Evolutionary conservation across 1,140 invertebrate genomes (phyloP), one percentile per base, ranked within the genome.

Genomic region (Halictus rubicundus): DNA sequence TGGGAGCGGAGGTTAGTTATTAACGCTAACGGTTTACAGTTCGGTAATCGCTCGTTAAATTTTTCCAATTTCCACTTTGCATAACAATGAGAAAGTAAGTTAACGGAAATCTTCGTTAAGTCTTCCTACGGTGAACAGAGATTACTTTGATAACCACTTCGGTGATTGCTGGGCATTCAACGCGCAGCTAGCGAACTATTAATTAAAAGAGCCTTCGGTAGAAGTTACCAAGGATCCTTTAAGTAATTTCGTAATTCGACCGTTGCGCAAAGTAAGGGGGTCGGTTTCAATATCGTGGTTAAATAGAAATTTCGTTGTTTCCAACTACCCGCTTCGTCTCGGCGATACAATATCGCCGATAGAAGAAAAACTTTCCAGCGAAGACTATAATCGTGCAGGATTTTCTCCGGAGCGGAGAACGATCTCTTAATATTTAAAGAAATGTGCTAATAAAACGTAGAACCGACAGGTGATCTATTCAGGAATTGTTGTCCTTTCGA

Each of bases 91-190:
- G 21, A 7, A 10, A 19, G 6, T 21, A 66, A 74, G 70, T 65
- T 60, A 39, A 9, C 32, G 52, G 64, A 42, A 79, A 80, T 80
- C 72, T 75, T 25, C 27, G 39, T 68, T 42, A 23, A 46, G 27
- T 21, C 64, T 68, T 32, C 14, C 23, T 12, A 49, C 72, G 59
- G 59, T 42, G 54, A 68, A 69, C 46, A 39, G 71, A 57, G 63
- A 74, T 80, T 80, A 74, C 78, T 73, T 76, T 80, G 78, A 80
- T 80, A 80, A 63, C 71, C 70, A 76, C 72, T 80, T 42, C 37
- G 78, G 72, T 76, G 72, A 80, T 75, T 68, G 65, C 64, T 54
- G 72, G 65, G 78, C 68, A 80, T 80, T 80, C 72, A 76, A 68
- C 72, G 78, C 65, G 42, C 49, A 63, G 39, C 71, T 23, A 61